These are phyloP conservation scores for Amphiprion percula DNA, from an alignment of 2,113 vertebrate genomes.

Conservation along the genomic window DNA sequence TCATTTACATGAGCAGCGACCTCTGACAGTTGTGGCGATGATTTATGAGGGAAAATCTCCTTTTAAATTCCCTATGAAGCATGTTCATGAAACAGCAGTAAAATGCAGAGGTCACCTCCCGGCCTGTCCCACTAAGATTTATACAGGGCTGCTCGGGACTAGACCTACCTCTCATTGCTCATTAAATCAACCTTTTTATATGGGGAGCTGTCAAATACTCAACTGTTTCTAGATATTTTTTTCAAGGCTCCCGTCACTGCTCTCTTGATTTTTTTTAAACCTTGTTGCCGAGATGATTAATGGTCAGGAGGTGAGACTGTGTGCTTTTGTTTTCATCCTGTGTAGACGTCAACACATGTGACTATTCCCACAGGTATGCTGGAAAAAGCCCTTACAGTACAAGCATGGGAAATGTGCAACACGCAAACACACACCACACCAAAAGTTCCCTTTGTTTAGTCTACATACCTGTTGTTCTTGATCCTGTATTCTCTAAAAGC, in stretches of 20 bases:
- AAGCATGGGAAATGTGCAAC: constrained; percentile 6
- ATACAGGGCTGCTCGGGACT: constrained; percentile 9
- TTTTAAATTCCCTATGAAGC: constrained; percentile 40
- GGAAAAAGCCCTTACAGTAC: constrained; percentile 8
- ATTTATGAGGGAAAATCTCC: constrained; percentile 45
- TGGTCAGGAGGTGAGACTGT: background rate
- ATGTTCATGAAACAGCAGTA: constrained; percentile 48
- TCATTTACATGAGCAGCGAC: constrained; percentile 48
- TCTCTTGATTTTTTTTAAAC: constrained; percentile 10
- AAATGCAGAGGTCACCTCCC: constrained; percentile 62
- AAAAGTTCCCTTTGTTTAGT: constrained; percentile 15
- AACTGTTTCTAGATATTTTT: constrained; percentile 33
- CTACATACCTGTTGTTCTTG: constrained; percentile 33
- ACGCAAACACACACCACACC: background rate
- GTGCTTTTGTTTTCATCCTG: background rate
- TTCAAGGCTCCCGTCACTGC: constrained; percentile 44
- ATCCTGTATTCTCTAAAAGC: constrained; percentile 35
- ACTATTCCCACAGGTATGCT: constrained; percentile 13
- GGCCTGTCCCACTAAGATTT: constrained; percentile 44
- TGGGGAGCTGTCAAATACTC: constrained; percentile 43
- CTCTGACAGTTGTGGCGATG: constrained; percentile 30
- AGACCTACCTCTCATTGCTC: constrained; percentile 36
- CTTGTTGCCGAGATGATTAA: constrained; percentile 51
- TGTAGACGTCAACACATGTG: background rate
- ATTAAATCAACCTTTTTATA: constrained; percentile 59